phyloP scores from a whole-genome alignment of 2,797 vertebrate genomes.

The Acanthurus tractus region DNA sequence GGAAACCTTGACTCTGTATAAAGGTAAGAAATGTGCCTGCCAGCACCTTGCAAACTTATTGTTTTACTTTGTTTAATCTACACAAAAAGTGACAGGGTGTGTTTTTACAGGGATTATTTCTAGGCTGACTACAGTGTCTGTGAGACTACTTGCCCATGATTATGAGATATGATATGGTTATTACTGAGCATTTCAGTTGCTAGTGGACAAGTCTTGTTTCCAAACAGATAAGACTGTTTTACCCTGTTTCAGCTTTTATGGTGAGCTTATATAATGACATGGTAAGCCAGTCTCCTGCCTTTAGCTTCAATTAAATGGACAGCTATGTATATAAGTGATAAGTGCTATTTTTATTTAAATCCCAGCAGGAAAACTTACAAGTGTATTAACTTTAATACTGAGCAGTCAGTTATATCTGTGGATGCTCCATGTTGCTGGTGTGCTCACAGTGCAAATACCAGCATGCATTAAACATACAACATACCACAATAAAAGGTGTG shows the following conservation, averaged over 20 bases:
- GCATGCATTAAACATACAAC: too few species aligned
- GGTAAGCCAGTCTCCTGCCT: constrained; percentile 1
- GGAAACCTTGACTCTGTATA: background rate
- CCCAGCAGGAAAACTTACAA: background rate
- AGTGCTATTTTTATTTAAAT: background rate
- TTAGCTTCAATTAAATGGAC: background rate
- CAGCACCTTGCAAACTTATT: background rate
- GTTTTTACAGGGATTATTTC: too few species aligned
- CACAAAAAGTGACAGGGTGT: background rate
- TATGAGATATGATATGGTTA: too few species aligned
- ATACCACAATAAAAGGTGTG: background rate
- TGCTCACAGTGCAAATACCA: background rate
- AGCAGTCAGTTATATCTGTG: background rate
- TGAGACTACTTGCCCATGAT: background rate
- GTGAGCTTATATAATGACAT: too few species aligned
- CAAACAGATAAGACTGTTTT: background rate
- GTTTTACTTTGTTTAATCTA: background rate
- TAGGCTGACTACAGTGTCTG: background rate
- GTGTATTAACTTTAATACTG: background rate
- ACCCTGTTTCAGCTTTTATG: too few species aligned
- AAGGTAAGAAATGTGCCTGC: background rate
- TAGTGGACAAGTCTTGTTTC: background rate
- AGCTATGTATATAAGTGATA: background rate
- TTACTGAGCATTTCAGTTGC: background rate
- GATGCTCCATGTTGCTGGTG: background rate